These are phyloP conservation scores for Temnopleurus reevesii DNA, from an alignment of 53 echinoderm and acorn worm species.

Conservation along the genomic window DNA sequence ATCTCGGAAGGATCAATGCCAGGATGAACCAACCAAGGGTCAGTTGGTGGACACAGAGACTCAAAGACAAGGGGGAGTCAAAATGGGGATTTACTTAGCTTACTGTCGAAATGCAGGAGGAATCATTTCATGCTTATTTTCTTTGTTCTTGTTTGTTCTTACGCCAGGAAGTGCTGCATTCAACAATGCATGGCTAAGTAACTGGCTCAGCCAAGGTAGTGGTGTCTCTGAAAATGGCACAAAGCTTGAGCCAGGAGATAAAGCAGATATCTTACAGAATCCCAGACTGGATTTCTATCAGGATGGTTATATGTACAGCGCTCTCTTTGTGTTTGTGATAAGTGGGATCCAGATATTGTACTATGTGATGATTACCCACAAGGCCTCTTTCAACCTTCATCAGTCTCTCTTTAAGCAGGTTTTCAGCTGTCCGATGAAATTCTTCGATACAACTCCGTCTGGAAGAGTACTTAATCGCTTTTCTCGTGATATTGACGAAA, in stretches of 20 bases:
- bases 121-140: slow-evolving; percentile 20
- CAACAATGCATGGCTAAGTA: slow-evolving; percentile 76
- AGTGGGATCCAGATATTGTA: background rate
- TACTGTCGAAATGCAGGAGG: slow-evolving; percentile 73
- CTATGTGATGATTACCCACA: slow-evolving; percentile 51
- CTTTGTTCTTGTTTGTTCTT: slow-evolving; percentile 9
- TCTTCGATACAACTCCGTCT: slow-evolving; percentile 84
- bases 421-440: slow-evolving; percentile 72
- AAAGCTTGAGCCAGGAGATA: background rate
- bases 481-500: slow-evolving; percentile 71
- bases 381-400: slow-evolving; percentile 65
- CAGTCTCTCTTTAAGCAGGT: slow-evolving; percentile 52
- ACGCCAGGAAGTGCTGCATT: slow-evolving; percentile 53
- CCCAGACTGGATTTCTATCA: background rate
- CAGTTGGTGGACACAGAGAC: slow-evolving; percentile 59
- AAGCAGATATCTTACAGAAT: background rate
- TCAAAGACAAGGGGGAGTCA: slow-evolving; percentile 56
- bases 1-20: background rate
- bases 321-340: background rate
- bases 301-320: slow-evolving; percentile 7
- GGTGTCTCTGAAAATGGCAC: slow-evolving; percentile 4
- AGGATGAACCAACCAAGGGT: slow-evolving; percentile 4
- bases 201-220: slow-evolving; percentile 67
- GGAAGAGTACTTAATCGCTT: slow-evolving; percentile 90
- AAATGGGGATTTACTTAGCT: slow-evolving; percentile 59